A percentile compares a stretch with the other conserved stretches of the same genome.
phyloP scores from a whole-genome alignment of 2,797 vertebrate species.

The Tragelaphus oryx region DNA sequence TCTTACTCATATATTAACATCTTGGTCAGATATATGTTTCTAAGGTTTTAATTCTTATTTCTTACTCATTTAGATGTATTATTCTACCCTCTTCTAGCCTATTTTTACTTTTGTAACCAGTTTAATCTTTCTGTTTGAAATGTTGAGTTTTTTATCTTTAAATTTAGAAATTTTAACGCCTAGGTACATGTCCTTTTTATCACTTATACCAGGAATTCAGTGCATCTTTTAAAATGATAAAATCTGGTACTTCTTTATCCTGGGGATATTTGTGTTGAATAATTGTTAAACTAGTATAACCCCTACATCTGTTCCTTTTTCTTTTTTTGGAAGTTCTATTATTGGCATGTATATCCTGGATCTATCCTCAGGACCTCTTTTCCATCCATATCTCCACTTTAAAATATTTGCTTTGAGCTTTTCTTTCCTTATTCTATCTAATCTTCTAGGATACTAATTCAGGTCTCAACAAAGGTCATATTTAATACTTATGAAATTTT shows the following conservation, averaged over 20 bases:
- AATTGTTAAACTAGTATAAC: slow-evolving; percentile 20
- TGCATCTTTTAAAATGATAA: neutral
- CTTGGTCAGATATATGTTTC: neutral
- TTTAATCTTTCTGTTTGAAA: neutral
- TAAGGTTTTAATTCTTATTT: neutral
- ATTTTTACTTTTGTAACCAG: neutral
- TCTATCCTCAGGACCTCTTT: neutral
- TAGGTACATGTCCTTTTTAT: neutral
- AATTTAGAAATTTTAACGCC: slow-evolving; percentile 1
- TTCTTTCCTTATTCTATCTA: neutral
- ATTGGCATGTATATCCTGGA: neutral
- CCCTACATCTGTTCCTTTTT: neutral
- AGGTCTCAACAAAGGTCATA: neutral
- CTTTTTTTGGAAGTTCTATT: slow-evolving; percentile 39
- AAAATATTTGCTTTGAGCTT: neutral
- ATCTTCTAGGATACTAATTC: neutral
- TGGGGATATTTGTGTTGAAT: slow-evolving; percentile 17
- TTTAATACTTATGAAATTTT: neutral
- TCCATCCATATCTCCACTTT: neutral
- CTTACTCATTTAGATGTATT: neutral
- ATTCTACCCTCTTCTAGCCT: neutral
- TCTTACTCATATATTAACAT: neutral
- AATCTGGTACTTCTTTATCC: neutral
- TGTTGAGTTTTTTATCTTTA: neutral
- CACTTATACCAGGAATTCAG: neutral